Evolutionary conservation across 2,888 invertebrate species (phyloP).

Genomic region (Notocelia uddmanniana): DNA sequence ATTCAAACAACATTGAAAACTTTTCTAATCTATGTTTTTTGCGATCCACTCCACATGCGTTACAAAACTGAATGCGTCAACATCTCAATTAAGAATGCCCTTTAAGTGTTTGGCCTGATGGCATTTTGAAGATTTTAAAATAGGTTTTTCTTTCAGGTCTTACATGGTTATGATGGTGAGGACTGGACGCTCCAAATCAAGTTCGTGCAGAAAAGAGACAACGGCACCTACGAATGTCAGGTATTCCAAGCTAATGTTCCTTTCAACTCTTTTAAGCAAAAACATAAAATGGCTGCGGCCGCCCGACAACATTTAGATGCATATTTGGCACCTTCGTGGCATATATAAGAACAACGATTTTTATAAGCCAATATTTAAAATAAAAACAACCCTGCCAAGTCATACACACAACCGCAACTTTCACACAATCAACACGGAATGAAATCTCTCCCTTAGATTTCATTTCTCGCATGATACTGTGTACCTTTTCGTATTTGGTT

Average conservation of each 20-base stretch:
- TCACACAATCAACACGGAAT: constrained; percentile 7
- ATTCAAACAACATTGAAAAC: no score
- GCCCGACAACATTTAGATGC: no score
- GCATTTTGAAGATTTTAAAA: not conserved
- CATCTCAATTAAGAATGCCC: not conserved
- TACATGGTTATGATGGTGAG: constrained; percentile 95
- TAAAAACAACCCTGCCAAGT: not conserved
- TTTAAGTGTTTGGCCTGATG: not conserved
- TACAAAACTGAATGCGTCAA: no score
- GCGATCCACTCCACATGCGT: no score
- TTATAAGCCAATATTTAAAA: not conserved
- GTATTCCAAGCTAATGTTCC: constrained; percentile 73
- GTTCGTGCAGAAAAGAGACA: constrained; percentile 96
- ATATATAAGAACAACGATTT: no score
- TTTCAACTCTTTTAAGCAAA: not conserved
- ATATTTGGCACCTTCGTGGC: no score
- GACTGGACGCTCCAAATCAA: constrained; percentile 98
- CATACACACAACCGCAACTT: not conserved
- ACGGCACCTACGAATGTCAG: constrained; percentile 98
- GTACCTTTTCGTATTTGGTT: constrained; percentile 1
- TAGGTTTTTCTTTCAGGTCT: constrained; percentile 78
- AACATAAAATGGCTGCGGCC: not conserved
- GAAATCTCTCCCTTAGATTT: constrained; percentile 13
- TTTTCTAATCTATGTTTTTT: no score
- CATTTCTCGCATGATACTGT: constrained; percentile 23